phyloP scores from a whole-genome alignment of 2,888 invertebrate genomes.

The Hipparchia semele region DNA sequence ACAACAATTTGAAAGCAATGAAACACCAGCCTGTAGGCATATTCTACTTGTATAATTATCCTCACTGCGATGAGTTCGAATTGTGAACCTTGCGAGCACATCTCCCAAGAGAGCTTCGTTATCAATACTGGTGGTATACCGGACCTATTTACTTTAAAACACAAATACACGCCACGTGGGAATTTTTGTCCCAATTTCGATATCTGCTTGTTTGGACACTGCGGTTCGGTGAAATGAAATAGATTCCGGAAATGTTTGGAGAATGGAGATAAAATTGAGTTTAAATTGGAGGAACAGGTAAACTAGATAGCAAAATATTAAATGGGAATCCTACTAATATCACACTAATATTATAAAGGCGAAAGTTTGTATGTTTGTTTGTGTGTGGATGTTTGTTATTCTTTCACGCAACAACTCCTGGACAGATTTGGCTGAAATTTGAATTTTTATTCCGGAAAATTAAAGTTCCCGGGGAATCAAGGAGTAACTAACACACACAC shows the following conservation, averaged over 20 bases:
- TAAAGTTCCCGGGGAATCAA: too few relatives aligned
- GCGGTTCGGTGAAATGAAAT: slow-evolving; percentile 6
- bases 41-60: neutral
- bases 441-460: too few relatives aligned
- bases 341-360: too few relatives aligned
- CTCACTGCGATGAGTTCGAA: slow-evolving; percentile 1
- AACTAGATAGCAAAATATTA: too few relatives aligned
- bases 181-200: slow-evolving; percentile 21
- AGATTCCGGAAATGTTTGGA: slow-evolving; percentile 5
- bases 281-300: neutral
- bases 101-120: slow-evolving; percentile 7
- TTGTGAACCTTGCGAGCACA: slow-evolving; percentile 6
- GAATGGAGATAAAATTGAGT: neutral
- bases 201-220: slow-evolving; percentile 20
- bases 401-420: too few relatives aligned
- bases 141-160: slow-evolving; percentile 24
- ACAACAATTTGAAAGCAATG: neutral
- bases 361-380: too few relatives aligned
- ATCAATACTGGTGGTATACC: slow-evolving; percentile 14
- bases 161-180: slow-evolving; percentile 18
- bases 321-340: too few relatives aligned
- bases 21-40: neutral
- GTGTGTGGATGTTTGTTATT: too few relatives aligned
- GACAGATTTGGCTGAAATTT: too few relatives aligned
- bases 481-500: too few relatives aligned